Evolutionary conservation across 2,113 vertebrate genomes (phyloP), one percentile per base, ranked within the genome.

Genomic region (Trematocara marginatum): DNA sequence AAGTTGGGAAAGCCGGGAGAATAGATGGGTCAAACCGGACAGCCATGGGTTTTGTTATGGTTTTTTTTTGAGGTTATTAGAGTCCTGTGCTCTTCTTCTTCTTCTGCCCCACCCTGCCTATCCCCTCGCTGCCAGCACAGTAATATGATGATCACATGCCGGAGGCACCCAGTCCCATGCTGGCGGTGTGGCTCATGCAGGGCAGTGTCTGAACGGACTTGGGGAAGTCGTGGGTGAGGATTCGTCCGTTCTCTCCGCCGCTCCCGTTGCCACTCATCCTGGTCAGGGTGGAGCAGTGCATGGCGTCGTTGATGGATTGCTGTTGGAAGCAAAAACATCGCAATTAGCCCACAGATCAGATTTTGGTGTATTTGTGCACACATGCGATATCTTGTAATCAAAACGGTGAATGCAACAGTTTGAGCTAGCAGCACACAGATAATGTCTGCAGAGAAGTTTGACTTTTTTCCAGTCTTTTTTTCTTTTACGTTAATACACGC

Each of bases 301-400:
- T 97, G 97, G 99, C 98, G 95, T 99, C 98, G 2, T 97, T 98
- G 96, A 99, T 97, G 96, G 98, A 98, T 96, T 99, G 98, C 99
- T 99, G 97, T 94, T 15, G 23, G 78, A 64, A 81, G 74, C 56
- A 84, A 59, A 88, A 10, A 57, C 26, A 16, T n/a, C 2, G 10
- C 16, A 79, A 74, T 93, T 20, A 91, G 57, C 56, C 42, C 59
- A 20, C 52, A 49, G 4, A 9, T 5, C n/a, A 6, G 40, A 57
- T 78, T 31, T 53, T 4, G 10, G 16, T 40, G 34, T 42, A 1
- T 52, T 66, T 53, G 29, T 42, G 49, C 16, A 76, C 4, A 76
- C 54, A 56, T 86, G 56, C 34, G 23, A 59, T 42, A 40, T 34
- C 23, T 34, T 23, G 38, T 57, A 13, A 74, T 82, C 47, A 57